Evolutionary conservation across 2,888 invertebrate species (phyloP).

Genomic region (Ditula angustiorana): DNA sequence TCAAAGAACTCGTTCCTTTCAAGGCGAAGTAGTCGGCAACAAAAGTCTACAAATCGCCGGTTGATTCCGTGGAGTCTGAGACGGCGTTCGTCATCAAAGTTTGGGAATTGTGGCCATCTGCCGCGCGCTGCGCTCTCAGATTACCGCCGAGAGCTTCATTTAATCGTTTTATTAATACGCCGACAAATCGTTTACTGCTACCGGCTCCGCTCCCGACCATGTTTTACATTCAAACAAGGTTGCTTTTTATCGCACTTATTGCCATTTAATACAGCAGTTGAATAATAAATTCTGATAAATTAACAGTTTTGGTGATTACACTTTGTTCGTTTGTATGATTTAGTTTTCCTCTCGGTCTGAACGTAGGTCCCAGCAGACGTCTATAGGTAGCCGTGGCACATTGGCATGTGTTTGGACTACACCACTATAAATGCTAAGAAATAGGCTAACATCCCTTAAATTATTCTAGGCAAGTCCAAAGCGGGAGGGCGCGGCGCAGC

Average conservation of each 20-base stretch:
- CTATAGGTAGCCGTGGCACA: background rate
- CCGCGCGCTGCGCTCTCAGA: constrained; percentile 79
- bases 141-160: constrained; percentile 82
- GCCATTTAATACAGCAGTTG: constrained; percentile 27
- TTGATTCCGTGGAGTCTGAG: constrained; percentile 60
- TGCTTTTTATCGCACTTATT: constrained; percentile 27
- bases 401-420: background rate
- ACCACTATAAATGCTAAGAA: constrained; percentile 55
- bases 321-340: background rate
- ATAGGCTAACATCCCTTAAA: constrained; percentile 65
- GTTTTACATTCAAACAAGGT: constrained; percentile 48
- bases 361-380: too few relatives aligned
- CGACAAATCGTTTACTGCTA: constrained; percentile 82
- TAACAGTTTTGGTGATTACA: background rate
- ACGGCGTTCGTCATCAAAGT: constrained; percentile 81
- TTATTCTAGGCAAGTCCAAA: constrained; percentile 72
- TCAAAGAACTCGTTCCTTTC: constrained; percentile 58
- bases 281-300: constrained; percentile 10
- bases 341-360: too few relatives aligned
- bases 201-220: constrained; percentile 63
- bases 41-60: constrained; percentile 75
- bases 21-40: constrained; percentile 66
- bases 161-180: constrained; percentile 86
- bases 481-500: constrained; percentile 49
- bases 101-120: constrained; percentile 83